Conservation (phyloP, 2,797 vertebrate genomes). For the Phrynocephalus guinanensis region DNA sequence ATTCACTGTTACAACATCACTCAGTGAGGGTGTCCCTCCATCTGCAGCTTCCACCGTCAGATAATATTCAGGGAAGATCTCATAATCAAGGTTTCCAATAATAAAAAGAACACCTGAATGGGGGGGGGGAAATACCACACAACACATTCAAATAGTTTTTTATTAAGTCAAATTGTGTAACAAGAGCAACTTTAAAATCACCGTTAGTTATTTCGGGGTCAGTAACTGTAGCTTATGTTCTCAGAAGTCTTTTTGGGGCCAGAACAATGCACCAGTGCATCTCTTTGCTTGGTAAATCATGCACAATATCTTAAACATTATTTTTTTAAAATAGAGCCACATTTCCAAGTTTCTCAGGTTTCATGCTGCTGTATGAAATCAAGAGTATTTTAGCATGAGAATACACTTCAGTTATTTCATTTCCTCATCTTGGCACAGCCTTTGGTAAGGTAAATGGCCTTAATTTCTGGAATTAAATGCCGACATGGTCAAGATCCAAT, state of each 20-base stretch:
- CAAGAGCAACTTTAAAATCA: neutral
- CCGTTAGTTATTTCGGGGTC: neutral
- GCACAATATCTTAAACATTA: neutral
- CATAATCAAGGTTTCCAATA: conserved; percentile 92
- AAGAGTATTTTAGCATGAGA: neutral
- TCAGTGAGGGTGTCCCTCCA: conserved; percentile 91
- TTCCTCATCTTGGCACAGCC: neutral
- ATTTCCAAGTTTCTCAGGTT: neutral
- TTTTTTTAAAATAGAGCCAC: neutral
- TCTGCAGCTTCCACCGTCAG: conserved; percentile 94
- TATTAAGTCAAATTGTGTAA: neutral
- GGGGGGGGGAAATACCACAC: neutral
- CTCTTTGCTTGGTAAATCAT: neutral
- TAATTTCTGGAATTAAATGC: neutral
- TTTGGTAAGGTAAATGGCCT: neutral
- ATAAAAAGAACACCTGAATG: conserved; percentile 90
- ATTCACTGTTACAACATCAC: conserved; percentile 92
- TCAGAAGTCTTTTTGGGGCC: neutral
- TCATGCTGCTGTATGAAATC: neutral
- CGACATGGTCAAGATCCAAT: too few species aligned
- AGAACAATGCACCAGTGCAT: neutral
- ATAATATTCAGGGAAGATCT: conserved; percentile 92
- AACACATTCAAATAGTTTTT: neutral
- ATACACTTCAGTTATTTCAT: neutral
- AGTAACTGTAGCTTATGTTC: neutral